A percentile compares a stretch with the other conserved stretches of the same genome.
Evolutionary conservation across 2,113 vertebrate species (phyloP).

Genomic region (Oncorhynchus nerka): DNA sequence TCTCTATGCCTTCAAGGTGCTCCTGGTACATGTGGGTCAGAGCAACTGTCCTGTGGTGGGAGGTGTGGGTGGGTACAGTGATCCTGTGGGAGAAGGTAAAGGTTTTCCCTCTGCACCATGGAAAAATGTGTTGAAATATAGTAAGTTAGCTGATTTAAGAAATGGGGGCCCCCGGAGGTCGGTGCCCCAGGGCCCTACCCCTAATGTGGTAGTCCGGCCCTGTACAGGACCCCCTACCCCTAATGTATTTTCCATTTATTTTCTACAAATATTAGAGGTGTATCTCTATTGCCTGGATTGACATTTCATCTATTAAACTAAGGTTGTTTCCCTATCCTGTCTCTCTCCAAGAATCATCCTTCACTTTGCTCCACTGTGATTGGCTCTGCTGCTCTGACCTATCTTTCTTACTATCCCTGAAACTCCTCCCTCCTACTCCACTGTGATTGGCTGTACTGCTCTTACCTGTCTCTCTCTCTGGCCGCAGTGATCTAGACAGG

Average conservation of each 20-base stretch:
- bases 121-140: no score
- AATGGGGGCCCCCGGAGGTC: no score
- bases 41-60: no score
- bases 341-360: background rate
- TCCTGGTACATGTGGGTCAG: background rate
- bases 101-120: no score
- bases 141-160: no score
- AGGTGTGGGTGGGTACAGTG: no score
- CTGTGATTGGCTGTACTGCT: conserved; percentile 37
- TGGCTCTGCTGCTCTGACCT: background rate
- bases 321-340: background rate
- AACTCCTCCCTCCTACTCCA: background rate
- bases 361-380: background rate
- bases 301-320: background rate
- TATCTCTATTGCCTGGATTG: background rate
- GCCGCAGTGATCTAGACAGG: conserved; percentile 96
- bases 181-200: no score
- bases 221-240: no score
- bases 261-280: background rate
- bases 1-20: no score
- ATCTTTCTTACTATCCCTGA: background rate
- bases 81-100: no score
- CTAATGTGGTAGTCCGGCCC: no score
- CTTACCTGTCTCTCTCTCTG: conserved; percentile 73
- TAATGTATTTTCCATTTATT: no score